Conservation (phyloP, 2,888 invertebrate genomes). For the Hirtodrosophila trivittata region DNA sequence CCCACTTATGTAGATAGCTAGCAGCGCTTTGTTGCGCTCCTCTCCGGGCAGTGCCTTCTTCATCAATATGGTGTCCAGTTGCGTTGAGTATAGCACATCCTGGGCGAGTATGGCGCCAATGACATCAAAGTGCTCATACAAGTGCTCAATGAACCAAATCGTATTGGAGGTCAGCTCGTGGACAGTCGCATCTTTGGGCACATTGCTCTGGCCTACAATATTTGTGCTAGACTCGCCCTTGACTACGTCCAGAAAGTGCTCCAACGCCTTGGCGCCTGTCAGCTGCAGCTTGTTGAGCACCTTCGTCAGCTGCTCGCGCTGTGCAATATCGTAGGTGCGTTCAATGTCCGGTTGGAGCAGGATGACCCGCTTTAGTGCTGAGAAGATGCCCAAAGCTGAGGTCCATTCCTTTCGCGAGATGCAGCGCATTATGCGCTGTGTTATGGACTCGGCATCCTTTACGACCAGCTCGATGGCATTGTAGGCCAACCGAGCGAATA, state of each 20-base stretch:
- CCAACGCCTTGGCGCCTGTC: constrained; percentile 93
- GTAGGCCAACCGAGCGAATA: constrained; percentile 92
- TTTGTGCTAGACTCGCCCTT: constrained; percentile 90
- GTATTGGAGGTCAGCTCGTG: constrained; percentile 98
- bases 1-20: constrained; percentile 93
- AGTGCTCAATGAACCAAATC: constrained; percentile 94
- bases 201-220: constrained; percentile 85
- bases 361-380: constrained; percentile 91
- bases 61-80: constrained; percentile 85
- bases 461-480: constrained; percentile 94
- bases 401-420: constrained; percentile 91
- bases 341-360: constrained; percentile 92
- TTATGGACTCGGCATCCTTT: constrained; percentile 93
- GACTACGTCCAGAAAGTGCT: constrained; percentile 96
- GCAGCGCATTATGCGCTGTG: constrained; percentile 89
- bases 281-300: constrained; percentile 90
- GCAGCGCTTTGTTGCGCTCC: constrained; percentile 87
- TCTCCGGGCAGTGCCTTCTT: constrained; percentile 84
- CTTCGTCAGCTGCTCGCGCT: constrained; percentile 89
- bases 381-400: constrained; percentile 91
- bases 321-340: constrained; percentile 88
- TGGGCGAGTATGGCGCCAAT: constrained; percentile 87
- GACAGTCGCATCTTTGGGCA: constrained; percentile 98
- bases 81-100: constrained; percentile 86
- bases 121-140: constrained; percentile 91